Evolutionary conservation across 2,113 vertebrate genomes (phyloP).

Genomic region (Pelecanus crispus): DNA sequence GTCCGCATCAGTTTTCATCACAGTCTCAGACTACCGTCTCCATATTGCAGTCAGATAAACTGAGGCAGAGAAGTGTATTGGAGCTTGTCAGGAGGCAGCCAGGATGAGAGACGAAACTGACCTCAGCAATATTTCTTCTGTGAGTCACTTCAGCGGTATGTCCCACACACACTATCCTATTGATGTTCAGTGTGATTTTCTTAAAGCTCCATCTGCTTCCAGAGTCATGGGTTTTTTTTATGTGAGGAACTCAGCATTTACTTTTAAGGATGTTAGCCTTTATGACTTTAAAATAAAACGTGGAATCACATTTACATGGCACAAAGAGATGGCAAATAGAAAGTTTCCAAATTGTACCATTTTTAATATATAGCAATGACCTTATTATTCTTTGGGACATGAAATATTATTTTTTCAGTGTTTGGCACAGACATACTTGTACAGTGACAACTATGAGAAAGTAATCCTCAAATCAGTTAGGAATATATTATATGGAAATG

Average conservation of each 20-base stretch:
- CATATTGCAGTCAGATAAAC: background rate
- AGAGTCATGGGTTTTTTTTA: background rate
- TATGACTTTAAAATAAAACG: background rate
- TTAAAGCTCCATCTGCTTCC: background rate
- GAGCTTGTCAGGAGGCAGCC: background rate
- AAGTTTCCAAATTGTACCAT: background rate
- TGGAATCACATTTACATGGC: background rate
- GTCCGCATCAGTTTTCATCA: background rate
- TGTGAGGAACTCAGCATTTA: background rate
- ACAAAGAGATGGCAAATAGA: background rate
- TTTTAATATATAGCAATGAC: background rate
- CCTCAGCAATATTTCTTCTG: background rate
- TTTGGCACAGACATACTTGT: background rate
- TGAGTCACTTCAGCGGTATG: background rate
- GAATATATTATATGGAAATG: background rate
- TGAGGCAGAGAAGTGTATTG: background rate
- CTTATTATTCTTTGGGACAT: background rate
- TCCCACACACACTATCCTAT: background rate
- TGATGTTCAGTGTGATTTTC: background rate
- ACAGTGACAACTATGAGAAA: background rate
- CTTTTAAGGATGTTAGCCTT: background rate
- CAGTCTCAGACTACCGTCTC: background rate
- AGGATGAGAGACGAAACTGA: background rate
- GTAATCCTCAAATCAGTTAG: background rate
- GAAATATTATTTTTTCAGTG: background rate